Base-by-base conservation (phyloP, 2,888 invertebrate species). In the Pharmacophagus antenor region DNA sequence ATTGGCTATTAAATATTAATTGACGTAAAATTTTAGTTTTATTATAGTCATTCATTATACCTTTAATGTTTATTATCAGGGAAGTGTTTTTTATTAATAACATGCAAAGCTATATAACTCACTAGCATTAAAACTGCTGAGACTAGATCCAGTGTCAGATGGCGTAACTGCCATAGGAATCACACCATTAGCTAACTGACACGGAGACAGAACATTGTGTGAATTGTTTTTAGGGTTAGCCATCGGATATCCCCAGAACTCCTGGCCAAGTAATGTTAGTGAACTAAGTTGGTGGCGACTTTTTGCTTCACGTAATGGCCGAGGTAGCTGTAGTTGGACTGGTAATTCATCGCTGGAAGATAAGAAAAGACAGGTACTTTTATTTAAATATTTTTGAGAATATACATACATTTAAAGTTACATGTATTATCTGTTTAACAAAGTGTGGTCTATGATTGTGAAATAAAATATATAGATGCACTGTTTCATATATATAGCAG, bases 211-310 rank as follows among this genome's bases (percentile, higher is more conserved):
- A 41, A 83, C 69, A 64, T 79, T 85, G 61, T 78, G 84, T 1
- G 85, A 81, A 54, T 86, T 88, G 65, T 92, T 93, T 72, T 93
- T 93, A 3, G 94, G 93, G 77, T 94, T 94, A 8, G 95, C 94
- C 94, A 95, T 94, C 15, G 95, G 95, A 80, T 95, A 95, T 59
- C 94, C 92, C 95, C 95, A 95, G 82, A 95, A 95, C 80, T 95
- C 95, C 82, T 96, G 96, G 27, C 98, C 98, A 52, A 99, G 91
- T 65, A 98, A 92, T 7, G 98, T 97, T 56, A 98, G 88, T 1
- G 98, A 97, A 52, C 96, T 95, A 51, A 99, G 93, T 79, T 98
- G 97, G 80, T 97, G 97, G 46, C 97, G 94, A 75, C 97, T 96
- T 80, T 95, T 95, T 52, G 97, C 97, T 68, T 97, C 96, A 56